Evolutionary conservation across 1,140 invertebrate species (phyloP), one percentile per base, ranked within the genome.

Genomic region (Formica selysi): DNA sequence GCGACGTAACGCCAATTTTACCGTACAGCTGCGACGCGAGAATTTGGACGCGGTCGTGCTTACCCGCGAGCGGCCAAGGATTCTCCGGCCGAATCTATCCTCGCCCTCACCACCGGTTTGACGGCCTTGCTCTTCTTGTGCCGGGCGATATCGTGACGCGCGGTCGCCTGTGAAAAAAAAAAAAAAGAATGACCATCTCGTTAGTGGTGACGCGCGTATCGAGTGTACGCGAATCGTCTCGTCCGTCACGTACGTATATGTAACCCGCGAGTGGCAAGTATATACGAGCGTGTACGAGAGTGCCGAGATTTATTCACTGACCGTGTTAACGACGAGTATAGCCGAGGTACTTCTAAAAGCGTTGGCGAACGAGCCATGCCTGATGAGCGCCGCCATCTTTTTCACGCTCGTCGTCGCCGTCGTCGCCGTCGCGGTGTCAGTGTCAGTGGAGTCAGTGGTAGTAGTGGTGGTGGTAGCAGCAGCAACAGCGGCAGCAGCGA

Each of bases 321-420:
- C 93, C 92, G 90, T 92, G 68, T 84, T 79, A 10, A 70, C 29
- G 65, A 11, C 54, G 68, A 73, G 68, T 4, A 93, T 57, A 65
- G 78, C 22, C 36, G 90, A 59, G 11, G 86, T 85, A 74, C 84
- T 85, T 41, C 70, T 70, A 19, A 89, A 87, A 36, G 79, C 70
- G 74, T 67, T 89, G 68, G 85, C 73, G 85, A 93, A 91, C 86
- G 95, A 94, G 93, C 94, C 95, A 96, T 96, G 96, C 95, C 95
- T 96, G 93, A 96, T 95, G 95, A 96, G 95, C 93, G 95, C 95
- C 94, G 96, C 96, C 96, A 96, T 96, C 90, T 95, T 96, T 80
- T 90, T 71, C 89, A 44, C 68, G 67, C 86, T 73, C 86, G 87
- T 88, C 91, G 87, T 71, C 76, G 85, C 62, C 76, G 84, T 73